A percentile compares a stretch with the other conserved stretches of the same genome.
Evolutionary conservation across 2,113 vertebrate genomes (phyloP).

Genomic region (Cyprinus carpio): DNA sequence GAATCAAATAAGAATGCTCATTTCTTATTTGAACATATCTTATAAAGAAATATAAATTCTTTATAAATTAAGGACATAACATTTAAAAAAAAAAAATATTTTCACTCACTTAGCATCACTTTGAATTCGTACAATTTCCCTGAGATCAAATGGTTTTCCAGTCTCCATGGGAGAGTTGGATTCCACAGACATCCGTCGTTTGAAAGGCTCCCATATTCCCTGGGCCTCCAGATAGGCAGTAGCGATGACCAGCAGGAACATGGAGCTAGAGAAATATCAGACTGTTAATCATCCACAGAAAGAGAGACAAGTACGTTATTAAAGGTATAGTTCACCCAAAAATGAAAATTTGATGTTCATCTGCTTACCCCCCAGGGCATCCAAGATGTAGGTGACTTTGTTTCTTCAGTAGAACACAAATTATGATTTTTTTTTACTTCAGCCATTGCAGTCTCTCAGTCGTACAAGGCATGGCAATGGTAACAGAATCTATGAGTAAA

Average conservation of each 20-base stretch:
- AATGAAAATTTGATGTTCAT: too few species aligned
- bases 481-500: too few species aligned
- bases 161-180: conserved; percentile 89
- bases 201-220: conserved; percentile 98
- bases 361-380: too few species aligned
- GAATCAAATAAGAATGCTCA: not conserved
- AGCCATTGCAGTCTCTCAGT: too few species aligned
- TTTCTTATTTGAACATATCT: too few species aligned
- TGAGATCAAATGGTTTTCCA: conserved; percentile 95
- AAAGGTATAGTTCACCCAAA: too few species aligned
- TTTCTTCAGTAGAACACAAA: too few species aligned
- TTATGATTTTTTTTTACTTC: too few species aligned
- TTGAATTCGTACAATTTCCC: conserved; percentile 95
- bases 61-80: not conserved
- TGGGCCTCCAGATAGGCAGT: conserved; percentile 97
- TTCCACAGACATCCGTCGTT: conserved; percentile 89
- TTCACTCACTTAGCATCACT: conserved; percentile 89
- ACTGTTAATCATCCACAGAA: not conserved
- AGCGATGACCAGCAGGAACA: conserved; percentile 95
- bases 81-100: not conserved
- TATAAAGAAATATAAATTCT: too few species aligned
- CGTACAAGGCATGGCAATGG: too few species aligned
- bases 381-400: too few species aligned
- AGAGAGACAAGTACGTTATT: not conserved
- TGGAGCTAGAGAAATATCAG: conserved; percentile 75